Conservation (phyloP, 2,113 vertebrate species). For the Carettochelys insculpta region DNA sequence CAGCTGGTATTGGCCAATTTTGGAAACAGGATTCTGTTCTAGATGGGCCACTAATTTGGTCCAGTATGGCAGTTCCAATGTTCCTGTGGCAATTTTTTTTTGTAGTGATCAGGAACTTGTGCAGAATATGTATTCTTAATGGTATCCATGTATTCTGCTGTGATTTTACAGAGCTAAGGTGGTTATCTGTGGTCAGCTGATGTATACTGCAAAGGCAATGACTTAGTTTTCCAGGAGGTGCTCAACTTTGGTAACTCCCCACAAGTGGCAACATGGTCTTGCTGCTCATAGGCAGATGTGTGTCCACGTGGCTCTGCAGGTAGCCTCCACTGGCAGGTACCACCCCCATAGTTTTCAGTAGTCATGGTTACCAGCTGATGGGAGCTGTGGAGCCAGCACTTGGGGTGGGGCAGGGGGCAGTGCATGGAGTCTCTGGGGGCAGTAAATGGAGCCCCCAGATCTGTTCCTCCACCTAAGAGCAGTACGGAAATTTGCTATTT, state of each 20-base stretch:
- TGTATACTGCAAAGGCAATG: rapidly evolving
- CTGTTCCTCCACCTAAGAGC: too few relatives aligned
- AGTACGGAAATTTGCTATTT: too few relatives aligned
- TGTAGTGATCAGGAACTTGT: not conserved
- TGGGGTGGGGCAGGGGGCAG: too few relatives aligned
- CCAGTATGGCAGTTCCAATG: rapidly evolving
- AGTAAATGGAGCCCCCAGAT: too few relatives aligned
- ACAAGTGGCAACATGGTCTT: too few relatives aligned
- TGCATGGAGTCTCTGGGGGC: too few relatives aligned
- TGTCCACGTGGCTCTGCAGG: too few relatives aligned
- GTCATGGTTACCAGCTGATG: too few relatives aligned
- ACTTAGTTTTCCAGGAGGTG: not conserved
- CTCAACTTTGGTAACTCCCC: rapidly evolving
- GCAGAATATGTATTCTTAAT: not conserved
- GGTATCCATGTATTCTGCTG: rapidly evolving
- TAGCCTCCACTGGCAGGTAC: too few relatives aligned
- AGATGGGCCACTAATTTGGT: not conserved
- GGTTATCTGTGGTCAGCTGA: not conserved
- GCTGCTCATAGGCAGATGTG: too few relatives aligned
- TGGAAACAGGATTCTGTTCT: not conserved
- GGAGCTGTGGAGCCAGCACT: too few relatives aligned
- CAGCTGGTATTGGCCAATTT: not conserved
- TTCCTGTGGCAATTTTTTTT: rapidly evolving
- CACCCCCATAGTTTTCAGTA: too few relatives aligned
- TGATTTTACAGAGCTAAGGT: not conserved